These are phyloP conservation scores for Apodemus agrarius DNA, from an alignment of 2,797 vertebrate genomes.

Conservation along the genomic window DNA sequence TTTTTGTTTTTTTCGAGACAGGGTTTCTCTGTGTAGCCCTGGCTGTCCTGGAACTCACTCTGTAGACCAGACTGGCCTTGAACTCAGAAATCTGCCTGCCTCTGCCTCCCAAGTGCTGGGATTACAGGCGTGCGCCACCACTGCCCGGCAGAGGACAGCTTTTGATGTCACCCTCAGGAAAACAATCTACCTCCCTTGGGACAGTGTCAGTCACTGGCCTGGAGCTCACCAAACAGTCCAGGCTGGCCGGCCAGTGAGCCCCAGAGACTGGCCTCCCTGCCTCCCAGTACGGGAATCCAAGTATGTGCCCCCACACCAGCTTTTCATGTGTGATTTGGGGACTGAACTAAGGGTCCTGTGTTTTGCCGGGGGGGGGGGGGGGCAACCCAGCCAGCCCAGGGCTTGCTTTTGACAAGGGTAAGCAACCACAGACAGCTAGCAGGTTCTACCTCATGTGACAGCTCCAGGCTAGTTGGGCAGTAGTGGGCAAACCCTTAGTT, in stretches of 20 bases:
- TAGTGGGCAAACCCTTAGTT: not conserved
- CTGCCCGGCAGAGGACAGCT: no score
- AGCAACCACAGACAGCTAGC: not conserved
- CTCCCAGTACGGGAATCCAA: not conserved
- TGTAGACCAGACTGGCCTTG: no score
- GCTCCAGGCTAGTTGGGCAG: not conserved
- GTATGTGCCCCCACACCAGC: not conserved
- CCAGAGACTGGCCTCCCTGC: not conserved
- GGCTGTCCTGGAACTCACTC: no score
- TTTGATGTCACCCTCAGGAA: not conserved
- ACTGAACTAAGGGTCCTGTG: not conserved
- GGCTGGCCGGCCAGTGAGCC: not conserved
- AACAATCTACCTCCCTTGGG: not conserved
- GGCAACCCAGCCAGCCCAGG: not conserved
- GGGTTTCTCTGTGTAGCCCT: no score
- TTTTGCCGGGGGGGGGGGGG: not conserved
- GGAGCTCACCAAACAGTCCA: not conserved
- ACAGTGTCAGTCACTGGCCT: not conserved
- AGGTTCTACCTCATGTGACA: not conserved
- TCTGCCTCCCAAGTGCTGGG: no score
- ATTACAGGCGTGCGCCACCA: no score
- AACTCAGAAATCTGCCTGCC: no score
- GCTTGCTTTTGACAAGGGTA: not conserved
- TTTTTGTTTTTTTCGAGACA: no score
- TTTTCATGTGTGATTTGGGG: not conserved